These are phyloP conservation scores for Luehdorfia chinensis DNA, from an alignment of 1,140 invertebrate genomes.

Conservation along the genomic window DNA sequence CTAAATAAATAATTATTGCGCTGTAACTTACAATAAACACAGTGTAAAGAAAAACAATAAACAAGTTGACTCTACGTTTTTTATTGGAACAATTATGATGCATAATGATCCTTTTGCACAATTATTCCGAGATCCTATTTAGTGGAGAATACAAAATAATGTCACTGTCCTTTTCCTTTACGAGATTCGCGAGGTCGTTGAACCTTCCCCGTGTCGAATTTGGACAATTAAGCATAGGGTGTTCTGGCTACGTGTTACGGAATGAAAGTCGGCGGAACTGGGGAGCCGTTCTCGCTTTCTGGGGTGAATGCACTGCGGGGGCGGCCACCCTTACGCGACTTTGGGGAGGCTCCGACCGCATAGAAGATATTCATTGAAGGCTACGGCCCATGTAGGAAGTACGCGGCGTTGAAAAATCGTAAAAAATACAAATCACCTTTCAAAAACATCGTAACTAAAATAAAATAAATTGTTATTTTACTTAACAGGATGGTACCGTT, in stretches of 20 bases:
- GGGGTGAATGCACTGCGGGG: slow-evolving; percentile 69
- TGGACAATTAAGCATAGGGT: slow-evolving; percentile 68
- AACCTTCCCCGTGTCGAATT: slow-evolving; percentile 59
- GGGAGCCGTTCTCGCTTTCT: slow-evolving; percentile 62
- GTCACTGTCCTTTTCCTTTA: slow-evolving; percentile 29
- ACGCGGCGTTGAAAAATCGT: not conserved
- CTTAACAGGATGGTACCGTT: slow-evolving; percentile 78
- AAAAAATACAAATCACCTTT: not conserved
- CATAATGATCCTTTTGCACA: no score
- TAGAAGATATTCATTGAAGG: slow-evolving; percentile 63
- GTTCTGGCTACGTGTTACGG: slow-evolving; percentile 56
- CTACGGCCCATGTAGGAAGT: slow-evolving; percentile 19
- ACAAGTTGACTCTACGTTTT: no score
- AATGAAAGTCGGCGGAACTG: slow-evolving; percentile 50
- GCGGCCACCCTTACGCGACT: slow-evolving; percentile 46
- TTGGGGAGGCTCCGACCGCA: slow-evolving; percentile 48
- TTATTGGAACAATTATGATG: no score
- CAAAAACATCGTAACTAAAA: not conserved
- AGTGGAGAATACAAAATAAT: slow-evolving; percentile 18
- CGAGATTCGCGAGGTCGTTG: slow-evolving; percentile 45
- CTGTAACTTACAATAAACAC: no score
- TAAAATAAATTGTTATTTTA: no score
- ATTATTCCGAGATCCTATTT: not conserved
- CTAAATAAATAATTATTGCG: no score
- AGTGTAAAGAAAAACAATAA: no score